These are phyloP conservation scores for Rhadinocentrus ornatus DNA, from an alignment of 2,797 vertebrate genomes.

Conservation along the genomic window DNA sequence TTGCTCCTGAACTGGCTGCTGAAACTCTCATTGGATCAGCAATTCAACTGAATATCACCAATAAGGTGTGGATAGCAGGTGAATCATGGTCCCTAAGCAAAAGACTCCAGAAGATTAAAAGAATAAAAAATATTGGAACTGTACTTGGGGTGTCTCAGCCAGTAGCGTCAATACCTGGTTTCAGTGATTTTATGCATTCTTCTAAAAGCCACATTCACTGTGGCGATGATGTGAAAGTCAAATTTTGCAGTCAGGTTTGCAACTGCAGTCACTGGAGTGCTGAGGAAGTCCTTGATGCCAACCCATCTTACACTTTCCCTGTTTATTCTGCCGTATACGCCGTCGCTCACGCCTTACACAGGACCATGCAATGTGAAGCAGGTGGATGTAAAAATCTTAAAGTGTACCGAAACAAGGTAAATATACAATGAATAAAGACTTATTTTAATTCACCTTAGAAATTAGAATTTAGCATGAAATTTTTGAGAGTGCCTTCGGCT, in stretches of 20 bases:
- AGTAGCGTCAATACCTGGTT: slow-evolving; percentile 65
- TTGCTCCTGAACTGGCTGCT: slow-evolving; percentile 48
- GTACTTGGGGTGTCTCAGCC: slow-evolving; percentile 83
- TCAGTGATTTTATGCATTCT: slow-evolving; percentile 75
- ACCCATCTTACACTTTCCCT: slow-evolving; percentile 73
- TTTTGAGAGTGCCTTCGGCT: too few relatives aligned
- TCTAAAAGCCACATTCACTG: slow-evolving; percentile 1
- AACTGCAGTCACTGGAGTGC: slow-evolving; percentile 48
- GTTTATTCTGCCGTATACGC: slow-evolving; percentile 66
- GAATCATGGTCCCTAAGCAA: slow-evolving; percentile 85
- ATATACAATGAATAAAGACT: slow-evolving; percentile 24
- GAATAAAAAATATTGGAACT: slow-evolving; percentile 79
- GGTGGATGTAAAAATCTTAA: slow-evolving; percentile 71
- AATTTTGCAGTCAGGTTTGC: slow-evolving; percentile 78
- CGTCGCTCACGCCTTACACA: neutral
- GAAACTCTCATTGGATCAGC: slow-evolving; percentile 77
- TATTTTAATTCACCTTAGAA: neutral
- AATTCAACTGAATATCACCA: slow-evolving; percentile 74
- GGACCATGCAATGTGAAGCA: slow-evolving; percentile 77
- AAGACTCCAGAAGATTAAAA: slow-evolving; percentile 56
- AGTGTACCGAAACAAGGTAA: slow-evolving; percentile 86
- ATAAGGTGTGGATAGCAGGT: slow-evolving; percentile 88
- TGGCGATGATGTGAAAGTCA: neutral
- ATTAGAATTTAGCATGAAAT: neutral
- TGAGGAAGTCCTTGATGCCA: slow-evolving; percentile 24